Evolutionary conservation across 2,113 vertebrate genomes (phyloP).

Genomic region (Sterrhoptilus dennistouni): DNA sequence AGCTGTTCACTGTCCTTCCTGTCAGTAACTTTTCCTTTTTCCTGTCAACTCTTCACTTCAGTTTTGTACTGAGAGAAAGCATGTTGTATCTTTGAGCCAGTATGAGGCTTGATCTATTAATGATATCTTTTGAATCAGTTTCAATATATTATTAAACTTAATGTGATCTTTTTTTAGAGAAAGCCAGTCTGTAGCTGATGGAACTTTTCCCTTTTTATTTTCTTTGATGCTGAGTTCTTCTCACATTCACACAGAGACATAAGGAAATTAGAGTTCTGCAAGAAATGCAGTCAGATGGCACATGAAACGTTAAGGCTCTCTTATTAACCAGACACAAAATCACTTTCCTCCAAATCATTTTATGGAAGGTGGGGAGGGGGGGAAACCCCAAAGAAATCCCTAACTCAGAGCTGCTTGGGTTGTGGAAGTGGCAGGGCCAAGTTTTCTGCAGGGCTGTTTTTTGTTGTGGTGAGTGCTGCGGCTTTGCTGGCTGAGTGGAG

Average conservation of each 20-base stretch:
- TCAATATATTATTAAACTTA: slow-evolving; percentile 1
- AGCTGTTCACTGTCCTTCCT: neutral
- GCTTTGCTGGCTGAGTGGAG: neutral
- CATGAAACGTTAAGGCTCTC: neutral
- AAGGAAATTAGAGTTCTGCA: neutral
- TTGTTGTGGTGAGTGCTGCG: fast-evolving
- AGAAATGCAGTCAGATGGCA: neutral
- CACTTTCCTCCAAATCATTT: neutral
- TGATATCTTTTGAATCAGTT: slow-evolving; percentile 1
- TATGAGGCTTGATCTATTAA: slow-evolving; percentile 17
- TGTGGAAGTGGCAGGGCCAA: neutral
- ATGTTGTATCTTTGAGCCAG: neutral
- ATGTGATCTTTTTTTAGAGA: neutral
- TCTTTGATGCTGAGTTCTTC: neutral
- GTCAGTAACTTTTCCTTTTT: neutral
- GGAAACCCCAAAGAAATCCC: neutral
- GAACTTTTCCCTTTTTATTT: neutral
- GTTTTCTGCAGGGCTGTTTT: neutral
- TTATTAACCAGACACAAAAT: neutral
- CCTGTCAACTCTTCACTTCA: neutral
- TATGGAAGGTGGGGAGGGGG: fast-evolving
- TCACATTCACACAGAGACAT: neutral
- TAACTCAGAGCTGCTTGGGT: neutral
- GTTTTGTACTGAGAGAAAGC: neutral
- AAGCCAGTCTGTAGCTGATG: neutral